Evolutionary conservation across 2,888 invertebrate genomes (phyloP).

Genomic region (Therioaphis trifolii): DNA sequence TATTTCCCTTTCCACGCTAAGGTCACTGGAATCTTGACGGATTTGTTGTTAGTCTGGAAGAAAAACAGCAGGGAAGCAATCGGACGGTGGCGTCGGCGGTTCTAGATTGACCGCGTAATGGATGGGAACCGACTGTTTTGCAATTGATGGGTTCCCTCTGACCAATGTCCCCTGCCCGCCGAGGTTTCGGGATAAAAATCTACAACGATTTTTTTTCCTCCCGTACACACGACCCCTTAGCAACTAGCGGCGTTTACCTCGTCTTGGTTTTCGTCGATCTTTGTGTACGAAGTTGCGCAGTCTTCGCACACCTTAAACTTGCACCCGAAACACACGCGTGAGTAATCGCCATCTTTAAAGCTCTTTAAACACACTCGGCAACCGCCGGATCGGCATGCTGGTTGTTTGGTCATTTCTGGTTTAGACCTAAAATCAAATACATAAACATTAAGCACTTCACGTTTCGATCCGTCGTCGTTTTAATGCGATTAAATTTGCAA

Average conservation of each 20-base stretch:
- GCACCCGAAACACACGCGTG: constrained; percentile 89
- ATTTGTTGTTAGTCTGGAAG: constrained; percentile 30
- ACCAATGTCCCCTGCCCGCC: constrained; percentile 9
- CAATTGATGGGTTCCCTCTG: constrained; percentile 33
- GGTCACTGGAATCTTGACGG: constrained; percentile 45
- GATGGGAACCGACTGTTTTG: constrained; percentile 54
- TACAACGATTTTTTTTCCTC: constrained; percentile 3
- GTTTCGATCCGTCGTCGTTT: no score
- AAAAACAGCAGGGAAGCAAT: constrained; percentile 31
- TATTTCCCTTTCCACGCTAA: constrained; percentile 4
- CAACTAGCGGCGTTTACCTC: constrained; percentile 73
- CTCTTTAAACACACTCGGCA: constrained; percentile 89
- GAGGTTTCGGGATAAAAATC: constrained; percentile 33
- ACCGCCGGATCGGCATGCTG: constrained; percentile 81
- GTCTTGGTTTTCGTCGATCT: constrained; percentile 84
- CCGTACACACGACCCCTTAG: neutral
- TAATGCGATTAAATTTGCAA: no score
- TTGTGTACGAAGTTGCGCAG: constrained; percentile 87
- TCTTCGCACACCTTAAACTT: constrained; percentile 92
- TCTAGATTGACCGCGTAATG: constrained; percentile 54
- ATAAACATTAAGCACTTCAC: neutral
- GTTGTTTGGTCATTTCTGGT: constrained; percentile 68
- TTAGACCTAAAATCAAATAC: constrained; percentile 10
- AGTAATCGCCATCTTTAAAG: constrained; percentile 88
- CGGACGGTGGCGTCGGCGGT: constrained; percentile 14